Evolutionary conservation across 2,113 vertebrate species (phyloP).

Genomic region (Cyanoramphus novaezelandiae): DNA sequence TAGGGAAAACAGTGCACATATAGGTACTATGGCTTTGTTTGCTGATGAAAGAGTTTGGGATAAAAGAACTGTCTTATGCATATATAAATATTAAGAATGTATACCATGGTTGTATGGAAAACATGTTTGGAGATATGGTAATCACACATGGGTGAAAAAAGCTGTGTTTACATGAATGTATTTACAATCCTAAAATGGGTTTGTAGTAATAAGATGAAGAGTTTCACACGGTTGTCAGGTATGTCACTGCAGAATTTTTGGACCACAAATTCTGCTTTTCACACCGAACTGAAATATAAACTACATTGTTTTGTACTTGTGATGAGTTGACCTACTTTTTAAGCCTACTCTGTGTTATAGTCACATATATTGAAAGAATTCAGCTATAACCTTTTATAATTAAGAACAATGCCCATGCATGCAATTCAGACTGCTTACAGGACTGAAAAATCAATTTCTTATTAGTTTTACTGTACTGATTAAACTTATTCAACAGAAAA

Average conservation of each 20-base stretch:
- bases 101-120: not conserved
- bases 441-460: conserved; percentile 70
- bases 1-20: not conserved
- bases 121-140: not conserved
- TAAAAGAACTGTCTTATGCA: not conserved
- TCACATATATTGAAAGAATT: conserved; percentile 55
- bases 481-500: conserved; percentile 41
- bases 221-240: not conserved
- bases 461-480: conserved; percentile 56
- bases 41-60: not conserved
- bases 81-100: not conserved
- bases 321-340: conserved; percentile 29
- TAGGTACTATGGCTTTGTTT: not conserved
- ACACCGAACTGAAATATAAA: not conserved
- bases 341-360: conserved; percentile 34
- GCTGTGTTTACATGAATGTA: not conserved
- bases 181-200: not conserved
- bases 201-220: not conserved
- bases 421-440: conserved; percentile 50
- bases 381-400: conserved; percentile 64
- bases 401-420: conserved; percentile 59
- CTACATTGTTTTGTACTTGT: not conserved
- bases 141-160: not conserved
- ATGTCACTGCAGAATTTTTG: not conserved
- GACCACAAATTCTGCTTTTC: not conserved